Conservation (phyloP, 2,888 invertebrate genomes). For the Andrena bicolor region DNA sequence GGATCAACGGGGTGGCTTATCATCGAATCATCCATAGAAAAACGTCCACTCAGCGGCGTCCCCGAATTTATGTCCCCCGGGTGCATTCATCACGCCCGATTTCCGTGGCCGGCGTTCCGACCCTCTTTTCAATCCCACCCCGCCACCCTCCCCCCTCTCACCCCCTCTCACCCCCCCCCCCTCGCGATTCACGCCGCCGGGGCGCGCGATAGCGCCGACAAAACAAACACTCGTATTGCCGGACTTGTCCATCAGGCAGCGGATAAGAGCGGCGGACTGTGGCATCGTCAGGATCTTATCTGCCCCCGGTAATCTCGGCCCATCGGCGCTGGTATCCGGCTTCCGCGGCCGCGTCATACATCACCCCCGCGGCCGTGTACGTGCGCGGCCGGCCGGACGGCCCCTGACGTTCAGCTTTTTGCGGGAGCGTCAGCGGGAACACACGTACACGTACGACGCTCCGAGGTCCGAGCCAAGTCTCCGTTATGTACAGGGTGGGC, state of each 20-base stretch:
- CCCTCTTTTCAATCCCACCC: constrained; percentile 30
- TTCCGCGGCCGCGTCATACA: constrained; percentile 60
- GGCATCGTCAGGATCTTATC: constrained; percentile 72
- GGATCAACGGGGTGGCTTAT: constrained; percentile 1
- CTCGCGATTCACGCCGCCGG: constrained; percentile 30
- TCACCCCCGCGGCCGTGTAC: constrained; percentile 46
- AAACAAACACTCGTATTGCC: constrained; percentile 55
- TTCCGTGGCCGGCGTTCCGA: constrained; percentile 2
- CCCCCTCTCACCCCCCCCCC: too few relatives aligned
- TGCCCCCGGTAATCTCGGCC: constrained; percentile 63
- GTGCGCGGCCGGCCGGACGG: constrained; percentile 9
- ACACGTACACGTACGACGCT: constrained; percentile 24
- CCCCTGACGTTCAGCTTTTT: constrained; percentile 60
- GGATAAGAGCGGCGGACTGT: constrained; percentile 58
- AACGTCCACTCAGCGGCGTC: neutral
- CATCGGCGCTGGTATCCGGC: constrained; percentile 43
- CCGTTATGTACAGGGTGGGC: too few relatives aligned
- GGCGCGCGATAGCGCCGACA: constrained; percentile 19
- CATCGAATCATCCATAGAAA: constrained; percentile 5
- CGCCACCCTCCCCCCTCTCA: neutral
- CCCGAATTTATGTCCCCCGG: neutral
- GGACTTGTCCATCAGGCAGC: constrained; percentile 52
- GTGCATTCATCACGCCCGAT: constrained; percentile 37
- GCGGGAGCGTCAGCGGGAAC: constrained; percentile 55
- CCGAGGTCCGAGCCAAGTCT: too few relatives aligned